Percentiles rank a stretch among this genome's conserved stretches.
Evolutionary conservation across 1,140 invertebrate species (phyloP).

Genomic region (Euura lappo): DNA sequence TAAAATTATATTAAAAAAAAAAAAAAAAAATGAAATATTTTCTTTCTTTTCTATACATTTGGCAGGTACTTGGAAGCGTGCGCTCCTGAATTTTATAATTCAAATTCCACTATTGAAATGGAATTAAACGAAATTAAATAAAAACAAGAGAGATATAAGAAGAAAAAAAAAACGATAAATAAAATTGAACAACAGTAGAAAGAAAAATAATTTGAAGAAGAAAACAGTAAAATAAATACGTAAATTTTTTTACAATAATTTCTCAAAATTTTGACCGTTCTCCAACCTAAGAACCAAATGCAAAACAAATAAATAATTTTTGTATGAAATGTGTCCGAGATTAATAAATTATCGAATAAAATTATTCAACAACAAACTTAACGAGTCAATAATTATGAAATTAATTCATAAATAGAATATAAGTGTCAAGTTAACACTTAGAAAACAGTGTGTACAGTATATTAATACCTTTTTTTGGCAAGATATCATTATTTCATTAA

Average conservation of each 20-base stretch:
- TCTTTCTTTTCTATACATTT: slow-evolving; percentile 37
- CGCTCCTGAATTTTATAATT: slow-evolving; percentile 36
- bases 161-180: no score
- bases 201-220: no score
- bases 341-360: slow-evolving; percentile 15
- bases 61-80: slow-evolving; percentile 54
- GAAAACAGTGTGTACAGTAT: slow-evolving; percentile 15
- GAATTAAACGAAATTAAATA: slow-evolving; percentile 9
- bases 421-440: not conserved
- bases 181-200: no score
- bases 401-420: not conserved
- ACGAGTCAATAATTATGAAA: slow-evolving; percentile 7
- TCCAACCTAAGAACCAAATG: not conserved
- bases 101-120: not conserved
- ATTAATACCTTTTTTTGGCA: slow-evolving; percentile 46
- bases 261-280: not conserved
- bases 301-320: not conserved
- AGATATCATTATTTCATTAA: slow-evolving; percentile 37
- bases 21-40: not conserved
- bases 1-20: no score
- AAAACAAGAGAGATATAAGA: slow-evolving; percentile 8
- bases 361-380: slow-evolving; percentile 15
- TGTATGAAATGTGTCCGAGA: not conserved
- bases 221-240: not conserved
- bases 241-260: not conserved